Evolutionary conservation across 2,888 invertebrate species (phyloP).

Genomic region (Pogonocherus hispidulus): DNA sequence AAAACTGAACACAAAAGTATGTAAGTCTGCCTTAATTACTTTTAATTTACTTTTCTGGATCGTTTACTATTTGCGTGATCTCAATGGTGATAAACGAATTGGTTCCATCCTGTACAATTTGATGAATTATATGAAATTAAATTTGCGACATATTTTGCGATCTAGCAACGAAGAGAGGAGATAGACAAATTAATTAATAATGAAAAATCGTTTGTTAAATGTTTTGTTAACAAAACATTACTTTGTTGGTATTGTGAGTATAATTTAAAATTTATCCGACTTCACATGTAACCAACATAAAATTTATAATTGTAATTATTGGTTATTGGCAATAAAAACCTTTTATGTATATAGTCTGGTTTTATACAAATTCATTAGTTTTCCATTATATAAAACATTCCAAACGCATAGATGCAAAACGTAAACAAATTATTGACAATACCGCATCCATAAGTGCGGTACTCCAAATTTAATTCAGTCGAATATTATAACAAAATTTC

Average conservation of each 20-base stretch:
- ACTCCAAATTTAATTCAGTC: not conserved
- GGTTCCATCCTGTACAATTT: too few relatives aligned
- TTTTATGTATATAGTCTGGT: not conserved
- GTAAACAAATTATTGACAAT: conserved; percentile 12
- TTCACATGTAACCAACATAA: conserved; percentile 9
- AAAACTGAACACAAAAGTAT: too few relatives aligned
- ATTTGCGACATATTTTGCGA: too few relatives aligned
- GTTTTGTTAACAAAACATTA: too few relatives aligned
- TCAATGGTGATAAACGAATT: too few relatives aligned
- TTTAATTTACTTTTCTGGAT: too few relatives aligned
- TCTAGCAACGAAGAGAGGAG: too few relatives aligned
- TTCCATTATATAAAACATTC: conserved; percentile 10
- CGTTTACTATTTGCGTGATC: too few relatives aligned
- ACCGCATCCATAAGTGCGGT: not conserved
- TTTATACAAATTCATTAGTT: conserved; percentile 17
- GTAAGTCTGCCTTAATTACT: too few relatives aligned
- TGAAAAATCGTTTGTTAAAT: too few relatives aligned
- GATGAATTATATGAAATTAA: too few relatives aligned
- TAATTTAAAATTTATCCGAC: not conserved
- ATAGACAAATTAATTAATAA: too few relatives aligned
- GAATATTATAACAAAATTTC: not conserved
- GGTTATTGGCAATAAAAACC: conserved; percentile 13
- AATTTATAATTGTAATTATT: conserved; percentile 7
- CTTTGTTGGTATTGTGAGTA: not conserved
- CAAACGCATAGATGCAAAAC: not conserved